phyloP scores from a whole-genome alignment of 2,113 vertebrate species.

The Girardinichthys multiradiatus region DNA sequence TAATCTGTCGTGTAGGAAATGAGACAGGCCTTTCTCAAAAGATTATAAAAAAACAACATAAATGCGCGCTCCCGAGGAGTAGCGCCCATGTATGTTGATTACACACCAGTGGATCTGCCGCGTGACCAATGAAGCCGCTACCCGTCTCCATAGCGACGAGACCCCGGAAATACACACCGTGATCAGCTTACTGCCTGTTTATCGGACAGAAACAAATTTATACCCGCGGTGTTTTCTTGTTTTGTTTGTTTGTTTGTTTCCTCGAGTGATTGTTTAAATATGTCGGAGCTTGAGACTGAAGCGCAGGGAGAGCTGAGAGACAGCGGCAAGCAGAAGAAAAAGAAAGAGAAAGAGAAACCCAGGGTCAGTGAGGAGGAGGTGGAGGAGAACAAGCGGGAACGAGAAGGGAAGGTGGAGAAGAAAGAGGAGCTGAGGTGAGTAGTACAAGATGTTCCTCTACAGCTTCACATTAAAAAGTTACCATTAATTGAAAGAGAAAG shows the following conservation, averaged over 20 bases:
- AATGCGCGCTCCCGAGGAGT: not conserved
- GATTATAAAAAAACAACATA: not conserved
- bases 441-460: constrained; percentile 4
- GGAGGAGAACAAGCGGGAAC: constrained; percentile 3
- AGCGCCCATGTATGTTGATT: constrained; percentile 13
- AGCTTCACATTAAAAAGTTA: not conserved
- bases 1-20: not conserved
- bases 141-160: constrained; percentile 60
- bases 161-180: constrained; percentile 65
- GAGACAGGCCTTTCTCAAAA: not conserved
- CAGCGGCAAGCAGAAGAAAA: constrained; percentile 39
- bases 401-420: constrained; percentile 30
- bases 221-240: not conserved
- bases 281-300: constrained; percentile 51
- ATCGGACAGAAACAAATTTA: constrained; percentile 9
- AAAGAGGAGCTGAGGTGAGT: constrained; percentile 58
- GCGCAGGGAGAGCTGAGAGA: constrained; percentile 18
- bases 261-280: constrained; percentile 9
- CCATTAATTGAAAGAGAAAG: not conserved
- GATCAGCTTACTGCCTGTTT: constrained; percentile 45
- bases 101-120: not conserved
- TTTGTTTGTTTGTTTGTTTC: constrained; percentile 18
- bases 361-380: constrained; percentile 18
- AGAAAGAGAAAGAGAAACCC: constrained; percentile 30
- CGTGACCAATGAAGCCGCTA: constrained; percentile 30